phyloP scores from a whole-genome alignment of 2,113 vertebrate genomes.

The Mustelus asterias region DNA sequence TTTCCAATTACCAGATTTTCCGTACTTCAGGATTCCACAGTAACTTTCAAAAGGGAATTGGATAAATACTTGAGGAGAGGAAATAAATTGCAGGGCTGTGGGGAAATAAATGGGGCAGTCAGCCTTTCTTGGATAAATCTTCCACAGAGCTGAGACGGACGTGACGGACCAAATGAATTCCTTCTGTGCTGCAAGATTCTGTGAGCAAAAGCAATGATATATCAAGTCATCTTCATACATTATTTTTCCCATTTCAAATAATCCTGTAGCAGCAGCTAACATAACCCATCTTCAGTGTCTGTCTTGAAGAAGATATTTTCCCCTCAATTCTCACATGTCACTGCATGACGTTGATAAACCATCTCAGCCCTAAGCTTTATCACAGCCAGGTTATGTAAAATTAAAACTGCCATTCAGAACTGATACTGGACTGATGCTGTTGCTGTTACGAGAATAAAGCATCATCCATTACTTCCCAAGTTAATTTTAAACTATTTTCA shows the following conservation, averaged over 20 bases:
- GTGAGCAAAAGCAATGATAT: neutral
- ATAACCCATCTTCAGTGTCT: neutral
- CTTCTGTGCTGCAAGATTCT: neutral
- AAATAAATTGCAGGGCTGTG: no score
- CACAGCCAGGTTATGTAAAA: neutral
- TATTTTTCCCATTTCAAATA: neutral
- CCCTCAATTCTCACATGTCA: neutral
- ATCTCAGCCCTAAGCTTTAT: neutral
- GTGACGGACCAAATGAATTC: no score
- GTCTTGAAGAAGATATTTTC: neutral
- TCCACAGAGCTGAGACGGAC: no score
- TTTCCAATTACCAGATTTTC: no score
- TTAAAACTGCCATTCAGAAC: neutral
- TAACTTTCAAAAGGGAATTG: no score
- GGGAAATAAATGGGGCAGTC: no score
- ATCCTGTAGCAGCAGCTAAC: neutral
- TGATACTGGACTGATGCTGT: neutral
- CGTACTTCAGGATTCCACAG: neutral
- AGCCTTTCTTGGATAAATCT: no score
- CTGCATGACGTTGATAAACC: neutral
- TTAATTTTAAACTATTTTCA: neutral
- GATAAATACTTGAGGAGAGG: no score
- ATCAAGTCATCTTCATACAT: neutral
- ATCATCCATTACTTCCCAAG: neutral
- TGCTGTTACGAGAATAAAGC: neutral